phyloP scores from a whole-genome alignment of 2,797 vertebrate genomes.

The Amphiprion clarkii region DNA sequence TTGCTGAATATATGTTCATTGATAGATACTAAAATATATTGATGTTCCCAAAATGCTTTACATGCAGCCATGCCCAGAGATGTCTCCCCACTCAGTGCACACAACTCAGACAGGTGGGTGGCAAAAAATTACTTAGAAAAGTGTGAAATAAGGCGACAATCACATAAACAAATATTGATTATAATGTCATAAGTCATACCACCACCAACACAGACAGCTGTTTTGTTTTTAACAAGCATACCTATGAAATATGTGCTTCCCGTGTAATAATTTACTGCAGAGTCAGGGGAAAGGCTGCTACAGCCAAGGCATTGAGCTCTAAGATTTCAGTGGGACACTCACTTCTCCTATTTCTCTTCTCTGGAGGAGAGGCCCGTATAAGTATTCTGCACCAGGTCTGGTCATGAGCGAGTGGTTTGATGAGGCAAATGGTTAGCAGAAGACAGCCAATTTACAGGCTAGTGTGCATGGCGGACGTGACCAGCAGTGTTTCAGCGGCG shows the following conservation, averaged over 20 bases:
- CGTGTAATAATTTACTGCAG: constrained; percentile 24
- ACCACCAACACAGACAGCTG: neutral
- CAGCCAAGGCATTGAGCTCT: constrained; percentile 4
- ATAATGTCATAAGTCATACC: constrained; percentile 2
- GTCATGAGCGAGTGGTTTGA: constrained; percentile 80
- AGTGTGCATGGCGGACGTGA: constrained; percentile 74
- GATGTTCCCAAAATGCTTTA: no score
- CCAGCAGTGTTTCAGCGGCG: constrained; percentile 62
- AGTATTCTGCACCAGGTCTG: constrained; percentile 74
- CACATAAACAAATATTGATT: constrained; percentile 23
- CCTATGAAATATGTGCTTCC: constrained; percentile 6
- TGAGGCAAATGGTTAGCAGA: constrained; percentile 81
- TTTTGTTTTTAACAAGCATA: constrained; percentile 11
- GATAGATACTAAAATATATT: no score
- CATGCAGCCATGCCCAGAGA: no score
- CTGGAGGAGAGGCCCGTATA: constrained; percentile 50
- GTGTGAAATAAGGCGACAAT: neutral
- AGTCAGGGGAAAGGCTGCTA: constrained; percentile 31
- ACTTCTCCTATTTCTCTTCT: constrained; percentile 52
- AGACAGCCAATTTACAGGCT: constrained; percentile 84
- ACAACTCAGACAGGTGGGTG: no score
- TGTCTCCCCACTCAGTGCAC: no score
- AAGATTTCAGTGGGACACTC: constrained; percentile 48
- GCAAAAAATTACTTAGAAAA: no score
- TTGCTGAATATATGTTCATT: no score